phyloP scores from a whole-genome alignment of 1,140 invertebrate genomes.

The Drosophila gunungcola region DNA sequence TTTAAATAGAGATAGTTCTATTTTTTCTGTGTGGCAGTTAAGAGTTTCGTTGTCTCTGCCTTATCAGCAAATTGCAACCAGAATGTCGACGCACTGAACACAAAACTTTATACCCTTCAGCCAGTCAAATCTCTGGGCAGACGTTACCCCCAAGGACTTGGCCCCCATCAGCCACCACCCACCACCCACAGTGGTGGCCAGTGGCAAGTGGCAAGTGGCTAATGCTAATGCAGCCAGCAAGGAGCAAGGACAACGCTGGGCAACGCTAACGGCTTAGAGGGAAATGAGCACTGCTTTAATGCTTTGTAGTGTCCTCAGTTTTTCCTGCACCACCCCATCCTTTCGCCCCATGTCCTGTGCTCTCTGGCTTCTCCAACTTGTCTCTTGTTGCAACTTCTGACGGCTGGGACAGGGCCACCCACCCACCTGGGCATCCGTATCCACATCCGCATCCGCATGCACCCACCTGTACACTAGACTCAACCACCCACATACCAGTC shows the following conservation, averaged over 20 bases:
- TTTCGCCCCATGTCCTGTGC: conserved; percentile 1
- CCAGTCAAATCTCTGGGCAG: conserved; percentile 46
- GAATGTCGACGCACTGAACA: conserved; percentile 59
- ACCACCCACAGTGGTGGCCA: not conserved
- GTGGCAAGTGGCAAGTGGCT: conserved; percentile 27
- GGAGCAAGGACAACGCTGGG: conserved; percentile 11
- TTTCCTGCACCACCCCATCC: conserved; percentile 4
- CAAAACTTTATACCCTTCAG: conserved; percentile 59
- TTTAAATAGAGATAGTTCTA: no score
- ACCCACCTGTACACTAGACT: not conserved
- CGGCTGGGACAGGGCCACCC: conserved; percentile 8
- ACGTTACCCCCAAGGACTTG: not conserved
- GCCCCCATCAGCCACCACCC: not conserved
- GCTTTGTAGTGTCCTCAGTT: conserved; percentile 21
- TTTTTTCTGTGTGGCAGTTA: not conserved
- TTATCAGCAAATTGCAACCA: conserved; percentile 75
- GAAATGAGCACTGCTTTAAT: conserved; percentile 51
- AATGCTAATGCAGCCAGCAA: conserved; percentile 43
- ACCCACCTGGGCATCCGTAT: not conserved
- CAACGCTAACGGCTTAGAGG: conserved; percentile 32
- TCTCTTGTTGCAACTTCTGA: conserved; percentile 55
- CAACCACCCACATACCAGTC: not conserved
- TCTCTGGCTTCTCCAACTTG: conserved; percentile 41
- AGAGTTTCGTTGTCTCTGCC: conserved; percentile 34
- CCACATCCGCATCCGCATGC: not conserved